Conservation (phyloP, 2,797 vertebrate species). For the Somateria mollissima region DNA sequence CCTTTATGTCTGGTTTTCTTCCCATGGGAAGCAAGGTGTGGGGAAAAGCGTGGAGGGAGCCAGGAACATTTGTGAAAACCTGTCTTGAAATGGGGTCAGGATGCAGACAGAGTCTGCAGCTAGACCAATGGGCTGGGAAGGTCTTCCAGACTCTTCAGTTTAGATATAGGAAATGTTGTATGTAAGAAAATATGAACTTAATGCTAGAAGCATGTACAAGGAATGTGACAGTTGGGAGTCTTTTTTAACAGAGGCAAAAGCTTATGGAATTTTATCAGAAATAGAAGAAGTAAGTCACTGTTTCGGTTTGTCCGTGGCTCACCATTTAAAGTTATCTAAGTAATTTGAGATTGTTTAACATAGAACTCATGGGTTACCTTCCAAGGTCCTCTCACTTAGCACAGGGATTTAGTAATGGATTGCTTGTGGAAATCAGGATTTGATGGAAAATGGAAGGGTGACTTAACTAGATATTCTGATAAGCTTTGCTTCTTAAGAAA, state of each 20-base stretch:
- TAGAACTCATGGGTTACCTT: background rate
- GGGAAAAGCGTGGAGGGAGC: background rate
- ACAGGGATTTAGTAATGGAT: background rate
- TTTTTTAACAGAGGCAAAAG: background rate
- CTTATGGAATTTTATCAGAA: background rate
- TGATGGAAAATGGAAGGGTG: background rate
- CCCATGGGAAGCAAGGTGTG: background rate
- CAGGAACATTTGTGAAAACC: background rate
- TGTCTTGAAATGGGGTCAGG: background rate
- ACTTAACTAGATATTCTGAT: background rate
- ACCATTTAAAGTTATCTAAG: background rate
- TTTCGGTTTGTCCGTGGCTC: background rate
- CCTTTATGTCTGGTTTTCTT: background rate
- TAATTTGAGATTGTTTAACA: background rate
- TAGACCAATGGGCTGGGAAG: background rate
- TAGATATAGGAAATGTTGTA: background rate
- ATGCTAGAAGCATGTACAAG: background rate
- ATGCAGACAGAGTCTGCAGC: background rate
- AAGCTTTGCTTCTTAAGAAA: background rate
- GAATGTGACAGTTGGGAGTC: background rate
- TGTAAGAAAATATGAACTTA: background rate
- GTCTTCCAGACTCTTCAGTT: background rate
- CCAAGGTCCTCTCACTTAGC: background rate
- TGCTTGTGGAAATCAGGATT: background rate
- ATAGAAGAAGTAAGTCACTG: background rate